Evolutionary conservation across 2,888 invertebrate species (phyloP).

Genomic region (Exephanes ischioxanthus): DNA sequence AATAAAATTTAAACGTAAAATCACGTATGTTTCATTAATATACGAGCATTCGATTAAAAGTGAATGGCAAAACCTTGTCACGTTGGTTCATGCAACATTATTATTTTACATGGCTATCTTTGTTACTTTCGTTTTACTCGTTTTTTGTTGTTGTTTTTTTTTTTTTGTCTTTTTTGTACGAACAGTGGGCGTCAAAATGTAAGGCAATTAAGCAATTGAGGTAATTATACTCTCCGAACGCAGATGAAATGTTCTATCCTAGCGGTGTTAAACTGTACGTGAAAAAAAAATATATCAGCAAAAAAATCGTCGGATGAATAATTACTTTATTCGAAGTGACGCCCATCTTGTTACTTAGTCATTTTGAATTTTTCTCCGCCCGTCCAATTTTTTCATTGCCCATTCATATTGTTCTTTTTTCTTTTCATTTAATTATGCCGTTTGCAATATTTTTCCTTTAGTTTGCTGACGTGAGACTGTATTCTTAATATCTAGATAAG

Average conservation of each 20-base stretch:
- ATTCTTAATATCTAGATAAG: constrained; percentile 71
- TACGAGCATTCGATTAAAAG: constrained; percentile 41
- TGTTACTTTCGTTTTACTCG: not conserved
- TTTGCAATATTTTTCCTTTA: constrained; percentile 22
- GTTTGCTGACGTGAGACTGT: constrained; percentile 45
- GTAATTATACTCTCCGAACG: not conserved
- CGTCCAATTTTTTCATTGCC: constrained; percentile 41
- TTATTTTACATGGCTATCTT: constrained; percentile 32
- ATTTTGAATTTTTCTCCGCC: constrained; percentile 18
- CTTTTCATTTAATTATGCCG: not conserved
- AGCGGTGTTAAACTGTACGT: not conserved
- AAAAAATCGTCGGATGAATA: not conserved
- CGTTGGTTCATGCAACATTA: constrained; percentile 30
- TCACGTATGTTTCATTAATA: constrained; percentile 18
- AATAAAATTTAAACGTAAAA: constrained; percentile 29
- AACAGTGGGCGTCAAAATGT: constrained; percentile 20
- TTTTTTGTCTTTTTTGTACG: not conserved
- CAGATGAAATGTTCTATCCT: not conserved
- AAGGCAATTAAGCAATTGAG: constrained; percentile 10
- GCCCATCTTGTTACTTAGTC: constrained; percentile 9
- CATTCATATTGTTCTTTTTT: constrained; percentile 24
- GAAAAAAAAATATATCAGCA: not conserved
- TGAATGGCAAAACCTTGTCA: constrained; percentile 27
- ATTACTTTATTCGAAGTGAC: not conserved
- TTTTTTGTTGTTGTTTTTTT: not conserved